Evolutionary conservation across 2,888 invertebrate species (phyloP), one percentile per base, ranked within the genome.

Genomic region (Chalcis sispes): DNA sequence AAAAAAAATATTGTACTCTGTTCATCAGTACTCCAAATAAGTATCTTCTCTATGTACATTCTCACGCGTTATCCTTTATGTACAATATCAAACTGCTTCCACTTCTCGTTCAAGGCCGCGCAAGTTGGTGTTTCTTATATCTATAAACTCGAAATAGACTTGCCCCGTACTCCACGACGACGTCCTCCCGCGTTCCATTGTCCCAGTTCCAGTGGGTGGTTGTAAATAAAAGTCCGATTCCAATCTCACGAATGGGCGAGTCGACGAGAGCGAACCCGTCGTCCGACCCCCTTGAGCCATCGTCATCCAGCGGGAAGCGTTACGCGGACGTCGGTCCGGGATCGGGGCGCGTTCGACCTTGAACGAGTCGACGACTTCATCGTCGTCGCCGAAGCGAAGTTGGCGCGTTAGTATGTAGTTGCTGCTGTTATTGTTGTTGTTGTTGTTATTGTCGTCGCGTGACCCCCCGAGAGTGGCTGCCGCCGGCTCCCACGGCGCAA

Each of bases 11-110:
- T 83, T 83, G 83, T 83, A 83, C 83, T 83, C 79, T 83, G 78
- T 77, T 79, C 79, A 83, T 83, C 83, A 81, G 83, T 81, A 83
- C 83, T 83, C 83, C 80, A 80, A 42, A 42, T 78, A 36, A 8
- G 46, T n/a, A n/a, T 7, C 54, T 82, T 77, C 79, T 76, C 79
- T 77, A 75, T 75, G 42, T 71, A 58, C 42, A 61, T 36, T 46
- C n/a, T n/a, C n/a, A n/a, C n/a, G n/a, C n/a, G 29, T 18, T 23
- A 32, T 18, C 48, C 46, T 25, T 8, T 65, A 66, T 71, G 7
- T 66, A 72, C 69, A 73, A 72, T 18, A 18, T 40, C n/a, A 52
- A 61, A 18, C 50, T 18, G 15, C 48, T 29, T 1, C 0, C 32
- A n/a, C n/a, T n/a, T 18, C 62, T 56, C 40, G 62, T 42, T 56